phyloP scores from a whole-genome alignment of 2,797 vertebrate genomes.

The Chiroxiphia lanceolata region DNA sequence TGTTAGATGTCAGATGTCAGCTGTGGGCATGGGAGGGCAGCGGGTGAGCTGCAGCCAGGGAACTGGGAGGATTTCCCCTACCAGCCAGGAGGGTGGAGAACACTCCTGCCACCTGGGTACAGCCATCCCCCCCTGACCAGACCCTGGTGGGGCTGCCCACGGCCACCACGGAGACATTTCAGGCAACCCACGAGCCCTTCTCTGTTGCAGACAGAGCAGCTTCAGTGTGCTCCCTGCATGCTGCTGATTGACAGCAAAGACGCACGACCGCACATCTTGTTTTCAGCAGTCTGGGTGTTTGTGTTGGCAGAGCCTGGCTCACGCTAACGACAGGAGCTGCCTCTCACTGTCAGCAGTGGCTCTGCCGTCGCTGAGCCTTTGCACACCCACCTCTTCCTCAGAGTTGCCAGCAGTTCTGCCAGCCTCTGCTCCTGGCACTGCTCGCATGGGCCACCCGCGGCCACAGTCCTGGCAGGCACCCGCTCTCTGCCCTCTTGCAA shows the following conservation, averaged over 20 bases:
- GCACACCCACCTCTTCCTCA: background rate
- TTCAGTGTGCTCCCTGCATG: fast-evolving
- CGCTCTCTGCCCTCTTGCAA: background rate
- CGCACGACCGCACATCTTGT: background rate
- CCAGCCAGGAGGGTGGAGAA: background rate
- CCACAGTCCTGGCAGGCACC: fast-evolving
- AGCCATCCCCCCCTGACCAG: background rate
- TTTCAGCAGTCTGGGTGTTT: constrained; percentile 21
- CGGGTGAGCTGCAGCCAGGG: fast-evolving
- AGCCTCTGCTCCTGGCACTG: background rate
- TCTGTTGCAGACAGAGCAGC: background rate
- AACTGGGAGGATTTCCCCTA: background rate
- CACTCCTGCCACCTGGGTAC: background rate
- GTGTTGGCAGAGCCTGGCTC: constrained; percentile 57
- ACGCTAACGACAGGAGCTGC: constrained; percentile 24
- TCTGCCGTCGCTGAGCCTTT: background rate
- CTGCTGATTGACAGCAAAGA: constrained; percentile 13
- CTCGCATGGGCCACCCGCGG: fast-evolving
- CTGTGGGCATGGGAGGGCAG: background rate
- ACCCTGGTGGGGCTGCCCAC: background rate
- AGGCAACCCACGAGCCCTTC: background rate
- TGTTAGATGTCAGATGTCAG: background rate
- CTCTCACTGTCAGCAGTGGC: constrained; percentile 32
- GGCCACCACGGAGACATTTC: background rate
- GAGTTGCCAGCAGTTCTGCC: fast-evolving